Percentiles rank a stretch among this genome's conserved stretches.
Evolutionary conservation across 2,113 vertebrate species (phyloP).

Genomic region (Gobius niger): DNA sequence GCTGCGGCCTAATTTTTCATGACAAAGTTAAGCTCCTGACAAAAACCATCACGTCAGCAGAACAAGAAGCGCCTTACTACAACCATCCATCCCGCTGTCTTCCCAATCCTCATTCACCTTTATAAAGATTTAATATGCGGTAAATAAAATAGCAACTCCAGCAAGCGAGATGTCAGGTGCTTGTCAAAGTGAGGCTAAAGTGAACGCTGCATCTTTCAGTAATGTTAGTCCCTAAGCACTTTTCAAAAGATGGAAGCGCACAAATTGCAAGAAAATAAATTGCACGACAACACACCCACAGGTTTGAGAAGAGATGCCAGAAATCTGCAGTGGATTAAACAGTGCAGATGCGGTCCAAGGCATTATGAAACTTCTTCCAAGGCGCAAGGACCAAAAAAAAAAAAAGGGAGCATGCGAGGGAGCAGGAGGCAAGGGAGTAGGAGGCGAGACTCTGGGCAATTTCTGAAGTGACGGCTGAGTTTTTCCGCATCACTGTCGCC

Average conservation of each 20-base stretch:
- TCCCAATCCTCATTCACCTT: constrained; percentile 32
- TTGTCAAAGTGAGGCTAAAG: constrained; percentile 44
- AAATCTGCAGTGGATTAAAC: constrained; percentile 53
- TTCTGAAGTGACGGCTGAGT: constrained; percentile 28
- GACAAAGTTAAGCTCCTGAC: constrained; percentile 50
- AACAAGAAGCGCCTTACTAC: constrained; percentile 38
- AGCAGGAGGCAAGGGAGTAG: neutral
- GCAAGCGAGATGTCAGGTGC: constrained; percentile 30
- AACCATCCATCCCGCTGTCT: constrained; percentile 19
- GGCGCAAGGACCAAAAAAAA: constrained; percentile 31
- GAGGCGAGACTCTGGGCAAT: constrained; percentile 30
- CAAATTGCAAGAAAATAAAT: constrained; percentile 28
- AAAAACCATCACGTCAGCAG: constrained; percentile 46
- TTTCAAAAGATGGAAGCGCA: constrained; percentile 25
- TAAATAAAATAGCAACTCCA: constrained; percentile 28
- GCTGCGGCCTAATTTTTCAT: constrained; percentile 38
- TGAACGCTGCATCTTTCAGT: constrained; percentile 31
- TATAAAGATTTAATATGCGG: constrained; percentile 47
- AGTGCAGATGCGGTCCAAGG: constrained; percentile 35
- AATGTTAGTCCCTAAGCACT: constrained; percentile 47
- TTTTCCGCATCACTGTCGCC: constrained; percentile 39
- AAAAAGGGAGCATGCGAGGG: neutral
- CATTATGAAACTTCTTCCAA: constrained; percentile 41
- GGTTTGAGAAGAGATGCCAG: constrained; percentile 34
- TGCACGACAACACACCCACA: constrained; percentile 12